Percentiles rank a stretch among this genome's conserved stretches.
Evolutionary conservation across 2,888 invertebrate species (phyloP).

Genomic region (Arenicola marina): DNA sequence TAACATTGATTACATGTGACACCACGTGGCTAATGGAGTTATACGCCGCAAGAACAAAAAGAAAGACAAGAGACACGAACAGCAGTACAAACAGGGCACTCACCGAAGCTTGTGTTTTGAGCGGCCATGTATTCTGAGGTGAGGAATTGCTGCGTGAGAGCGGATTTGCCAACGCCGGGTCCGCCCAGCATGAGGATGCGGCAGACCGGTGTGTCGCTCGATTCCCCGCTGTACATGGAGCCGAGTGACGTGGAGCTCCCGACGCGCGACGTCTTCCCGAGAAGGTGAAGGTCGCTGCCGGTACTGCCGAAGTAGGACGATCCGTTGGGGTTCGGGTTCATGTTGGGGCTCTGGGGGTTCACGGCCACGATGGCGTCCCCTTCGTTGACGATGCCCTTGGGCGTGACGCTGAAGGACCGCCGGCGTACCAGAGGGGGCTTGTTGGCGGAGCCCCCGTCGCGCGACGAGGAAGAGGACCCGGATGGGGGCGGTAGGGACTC

Average conservation of each 20-base stretch:
- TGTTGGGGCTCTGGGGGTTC: background rate
- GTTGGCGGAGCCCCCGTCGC: background rate
- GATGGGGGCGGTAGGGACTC: background rate
- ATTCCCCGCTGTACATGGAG: background rate
- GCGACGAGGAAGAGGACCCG: no score
- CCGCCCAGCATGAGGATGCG: constrained; percentile 32
- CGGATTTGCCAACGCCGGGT: constrained; percentile 32
- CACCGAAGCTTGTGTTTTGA: constrained; percentile 34
- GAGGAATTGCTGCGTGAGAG: constrained; percentile 32
- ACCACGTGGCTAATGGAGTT: no score
- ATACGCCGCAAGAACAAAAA: no score
- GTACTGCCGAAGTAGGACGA: background rate
- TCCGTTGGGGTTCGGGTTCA: background rate
- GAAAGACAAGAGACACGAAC: no score
- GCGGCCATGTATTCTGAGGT: constrained; percentile 33
- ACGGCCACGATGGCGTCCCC: constrained; percentile 23
- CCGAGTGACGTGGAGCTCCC: background rate
- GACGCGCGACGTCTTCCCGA: background rate
- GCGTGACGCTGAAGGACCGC: constrained; percentile 28
- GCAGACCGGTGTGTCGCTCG: constrained; percentile 13
- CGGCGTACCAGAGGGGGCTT: constrained; percentile 13
- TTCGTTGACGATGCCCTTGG: constrained; percentile 27
- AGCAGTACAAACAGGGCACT: no score
- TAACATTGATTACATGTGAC: no score
- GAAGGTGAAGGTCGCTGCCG: constrained; percentile 1